A percentile compares a stretch with the other conserved stretches of the same genome.
These are phyloP conservation scores for Salvator merianae DNA, from an alignment of 2,113 vertebrate species.

Conservation along the genomic window DNA sequence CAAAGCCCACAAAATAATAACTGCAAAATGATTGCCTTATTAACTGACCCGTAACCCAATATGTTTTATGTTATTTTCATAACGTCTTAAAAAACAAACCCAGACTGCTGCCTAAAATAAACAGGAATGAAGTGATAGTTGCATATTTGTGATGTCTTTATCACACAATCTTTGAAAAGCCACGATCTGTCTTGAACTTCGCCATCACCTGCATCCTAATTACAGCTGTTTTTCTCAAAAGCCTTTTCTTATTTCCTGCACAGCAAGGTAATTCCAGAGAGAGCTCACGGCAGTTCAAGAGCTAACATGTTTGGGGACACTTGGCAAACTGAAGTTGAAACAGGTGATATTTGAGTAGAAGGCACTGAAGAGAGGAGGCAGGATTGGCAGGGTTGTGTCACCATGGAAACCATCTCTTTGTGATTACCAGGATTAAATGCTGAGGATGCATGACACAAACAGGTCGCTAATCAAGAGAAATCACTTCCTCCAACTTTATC, in stretches of 20 bases:
- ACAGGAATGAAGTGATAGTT: neutral
- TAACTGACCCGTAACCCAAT: too few species aligned
- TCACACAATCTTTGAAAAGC: neutral
- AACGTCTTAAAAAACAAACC: neutral
- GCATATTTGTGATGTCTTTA: neutral
- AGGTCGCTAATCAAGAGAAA: slow-evolving; percentile 42
- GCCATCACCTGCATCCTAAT: slow-evolving; percentile 20
- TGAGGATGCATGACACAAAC: slow-evolving; percentile 23
- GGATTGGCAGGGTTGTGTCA: slow-evolving; percentile 45
- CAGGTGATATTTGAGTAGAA: slow-evolving; percentile 67
- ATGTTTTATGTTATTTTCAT: neutral
- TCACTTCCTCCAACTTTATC: slow-evolving; percentile 22
- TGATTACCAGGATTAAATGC: slow-evolving; percentile 49
- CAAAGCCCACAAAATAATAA: too few species aligned
- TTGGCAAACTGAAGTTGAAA: slow-evolving; percentile 62
- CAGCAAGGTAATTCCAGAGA: slow-evolving; percentile 37
- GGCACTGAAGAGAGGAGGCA: slow-evolving; percentile 44
- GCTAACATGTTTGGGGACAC: slow-evolving; percentile 44
- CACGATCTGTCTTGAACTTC: neutral
- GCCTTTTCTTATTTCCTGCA: slow-evolving; percentile 30
- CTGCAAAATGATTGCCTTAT: too few species aligned
- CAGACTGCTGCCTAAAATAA: neutral
- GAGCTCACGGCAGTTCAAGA: slow-evolving; percentile 37
- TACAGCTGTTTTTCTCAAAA: neutral
- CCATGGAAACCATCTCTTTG: slow-evolving; percentile 57